Evolutionary conservation across 1,140 invertebrate genomes (phyloP), one percentile per base, ranked within the genome.

Genomic region (Augochlora pura): DNA sequence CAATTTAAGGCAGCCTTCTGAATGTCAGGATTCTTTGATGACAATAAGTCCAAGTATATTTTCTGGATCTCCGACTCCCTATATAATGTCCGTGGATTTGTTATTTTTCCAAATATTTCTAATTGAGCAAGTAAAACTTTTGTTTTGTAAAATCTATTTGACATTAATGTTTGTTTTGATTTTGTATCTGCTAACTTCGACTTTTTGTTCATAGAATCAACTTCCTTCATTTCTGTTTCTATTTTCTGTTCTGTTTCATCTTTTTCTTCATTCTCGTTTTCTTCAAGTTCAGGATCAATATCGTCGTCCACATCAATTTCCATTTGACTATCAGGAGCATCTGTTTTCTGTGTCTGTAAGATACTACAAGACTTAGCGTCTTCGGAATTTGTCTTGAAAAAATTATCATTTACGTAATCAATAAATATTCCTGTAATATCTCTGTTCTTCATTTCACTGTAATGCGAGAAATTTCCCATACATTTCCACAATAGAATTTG

Each of bases 1-100:
- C 97, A 99, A 88, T 97, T 96, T 63, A 99, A 93, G 0, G 97
- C 96, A 72, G 95, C 94, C 90, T 97, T 97, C 90, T 99, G 98
- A 54, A 99, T 93, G 10, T 95, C 94, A 0, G 94, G 86, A 92
- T 97, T 96, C 86, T 95, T 96, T 71, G 97, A 96, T 59, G 95
- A 94, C 10, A 99, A 89, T 63, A 99, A 94, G 85, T 98, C 95
- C 81, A 96, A 92, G 88, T 96, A 98, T 38, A 98, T 94, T 78
- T 95, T 94, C 81, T 94, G 94, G 57, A 98, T 93, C 84, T 97
- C 95, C 9, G 95, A 91, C 91, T 98, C 96, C 80, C 95, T 95
- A 86, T 96, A 95, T 63, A 98, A 91, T 12, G 96, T 95, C 90
- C 95, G 96, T 0, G 97, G 97, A 91, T 97, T 98, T 68, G 95